phyloP scores from a whole-genome alignment of 92 coral and sea anemone species.

The Desmophyllum pertusum region DNA sequence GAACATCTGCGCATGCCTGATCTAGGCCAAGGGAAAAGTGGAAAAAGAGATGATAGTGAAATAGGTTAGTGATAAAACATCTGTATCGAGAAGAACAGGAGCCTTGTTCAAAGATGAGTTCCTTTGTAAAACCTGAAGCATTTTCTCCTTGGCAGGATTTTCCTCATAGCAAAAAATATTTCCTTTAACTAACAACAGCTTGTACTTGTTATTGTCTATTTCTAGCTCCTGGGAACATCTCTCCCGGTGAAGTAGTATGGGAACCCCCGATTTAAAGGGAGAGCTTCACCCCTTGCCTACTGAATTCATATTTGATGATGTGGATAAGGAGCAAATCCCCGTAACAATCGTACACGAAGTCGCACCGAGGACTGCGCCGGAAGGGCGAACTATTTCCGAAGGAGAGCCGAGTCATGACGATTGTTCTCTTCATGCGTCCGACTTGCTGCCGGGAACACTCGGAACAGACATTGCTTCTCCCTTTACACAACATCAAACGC shows the following conservation, averaged over 20 bases:
- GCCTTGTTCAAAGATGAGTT: background rate
- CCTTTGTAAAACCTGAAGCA: background rate
- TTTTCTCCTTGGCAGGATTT: too few species aligned
- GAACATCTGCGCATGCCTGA: conserved; percentile 30
- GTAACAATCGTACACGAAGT: background rate
- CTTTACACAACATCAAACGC: background rate
- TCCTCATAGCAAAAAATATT: background rate
- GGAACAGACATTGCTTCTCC: conserved; percentile 5
- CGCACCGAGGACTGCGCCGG: background rate
- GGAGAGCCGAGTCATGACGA: conserved; percentile 32
- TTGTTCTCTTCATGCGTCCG: conserved; percentile 89
- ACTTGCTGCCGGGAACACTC: conserved; percentile 52
- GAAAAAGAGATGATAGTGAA: conserved; percentile 17
- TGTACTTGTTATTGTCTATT: background rate
- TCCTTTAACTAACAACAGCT: too few species aligned
- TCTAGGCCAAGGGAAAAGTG: background rate
- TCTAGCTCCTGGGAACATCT: conserved; percentile 38
- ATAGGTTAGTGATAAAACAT: background rate
- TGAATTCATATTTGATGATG: background rate
- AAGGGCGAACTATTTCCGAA: background rate
- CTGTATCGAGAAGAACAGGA: background rate
- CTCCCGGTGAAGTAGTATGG: conserved; percentile 56
- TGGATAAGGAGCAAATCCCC: background rate
- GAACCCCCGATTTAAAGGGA: conserved; percentile 4
- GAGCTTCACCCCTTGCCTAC: background rate